Percentiles rank a stretch among this genome's conserved stretches.
Conservation (phyloP, 2,113 vertebrate genomes). For the Microtus pennsylvanicus region DNA sequence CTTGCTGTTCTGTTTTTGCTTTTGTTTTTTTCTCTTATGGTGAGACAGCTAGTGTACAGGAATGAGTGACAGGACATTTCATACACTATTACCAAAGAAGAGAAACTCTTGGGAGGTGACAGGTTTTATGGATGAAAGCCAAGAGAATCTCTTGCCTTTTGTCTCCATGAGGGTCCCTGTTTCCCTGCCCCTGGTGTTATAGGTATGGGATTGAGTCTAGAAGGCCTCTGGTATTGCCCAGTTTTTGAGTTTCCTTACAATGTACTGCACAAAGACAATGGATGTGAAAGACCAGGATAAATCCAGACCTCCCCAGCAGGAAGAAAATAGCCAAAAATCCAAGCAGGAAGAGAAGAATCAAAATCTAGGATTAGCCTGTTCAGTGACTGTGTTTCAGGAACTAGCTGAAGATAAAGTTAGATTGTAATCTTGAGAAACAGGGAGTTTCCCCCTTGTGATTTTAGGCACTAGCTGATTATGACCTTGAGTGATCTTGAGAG, state of each 20-base stretch:
- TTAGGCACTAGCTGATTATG: no score
- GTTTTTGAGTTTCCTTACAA: no score
- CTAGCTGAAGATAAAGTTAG: no score
- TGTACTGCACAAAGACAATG: background rate
- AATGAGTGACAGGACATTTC: background rate
- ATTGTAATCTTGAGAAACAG: no score
- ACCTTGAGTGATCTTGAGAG: no score
- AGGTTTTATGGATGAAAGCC: background rate
- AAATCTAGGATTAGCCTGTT: no score
- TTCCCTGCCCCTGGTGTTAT: background rate
- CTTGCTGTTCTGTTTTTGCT: background rate
- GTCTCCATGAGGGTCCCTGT: background rate
- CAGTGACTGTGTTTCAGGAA: no score
- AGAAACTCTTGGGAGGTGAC: background rate
- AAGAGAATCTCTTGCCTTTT: background rate
- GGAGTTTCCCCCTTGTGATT: no score
- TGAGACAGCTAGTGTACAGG: background rate
- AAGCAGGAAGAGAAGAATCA: no score
- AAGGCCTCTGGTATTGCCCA: background rate
- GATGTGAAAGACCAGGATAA: no score
- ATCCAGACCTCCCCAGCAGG: no score
- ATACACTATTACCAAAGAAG: background rate
- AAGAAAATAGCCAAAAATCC: no score
- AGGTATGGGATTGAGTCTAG: background rate
- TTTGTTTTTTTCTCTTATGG: background rate